Percentiles rank a stretch among this genome's conserved stretches.
These are phyloP conservation scores for Doryteuthis pealeii DNA, from an alignment of 1,140 invertebrate species.

Conservation along the genomic window DNA sequence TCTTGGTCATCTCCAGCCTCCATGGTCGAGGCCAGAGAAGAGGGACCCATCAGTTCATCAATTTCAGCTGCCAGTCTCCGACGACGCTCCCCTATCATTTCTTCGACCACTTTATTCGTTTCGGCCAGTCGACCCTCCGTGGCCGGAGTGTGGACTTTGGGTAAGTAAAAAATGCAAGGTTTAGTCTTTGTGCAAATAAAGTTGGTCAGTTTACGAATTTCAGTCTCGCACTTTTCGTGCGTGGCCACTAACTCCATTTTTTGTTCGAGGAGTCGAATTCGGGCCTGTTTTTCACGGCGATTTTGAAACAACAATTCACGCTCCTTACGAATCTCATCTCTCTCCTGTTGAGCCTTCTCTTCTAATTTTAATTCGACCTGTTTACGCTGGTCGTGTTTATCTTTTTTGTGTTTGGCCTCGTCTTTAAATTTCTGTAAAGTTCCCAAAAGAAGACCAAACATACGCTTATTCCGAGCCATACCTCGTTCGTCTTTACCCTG, in stretches of 20 bases:
- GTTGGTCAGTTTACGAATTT: conserved; percentile 74
- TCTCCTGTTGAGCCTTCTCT: conserved; percentile 84
- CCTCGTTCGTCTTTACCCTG: conserved; percentile 82
- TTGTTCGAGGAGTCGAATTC: conserved; percentile 85
- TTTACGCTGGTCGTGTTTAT: conserved; percentile 79
- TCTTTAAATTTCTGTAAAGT: conserved; percentile 93
- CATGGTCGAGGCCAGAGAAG: background rate
- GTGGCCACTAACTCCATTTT: conserved; percentile 79
- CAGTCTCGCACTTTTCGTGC: conserved; percentile 80
- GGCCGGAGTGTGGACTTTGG: conserved; percentile 70
- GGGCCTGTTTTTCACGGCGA: conserved; percentile 81
- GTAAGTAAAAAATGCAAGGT: conserved; percentile 85
- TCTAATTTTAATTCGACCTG: conserved; percentile 92
- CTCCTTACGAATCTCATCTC: conserved; percentile 81
- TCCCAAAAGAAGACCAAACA: conserved; percentile 88
- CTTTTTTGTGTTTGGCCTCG: conserved; percentile 85
- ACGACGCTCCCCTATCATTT: background rate
- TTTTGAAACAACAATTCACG: conserved; percentile 82
- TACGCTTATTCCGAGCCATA: conserved; percentile 75
- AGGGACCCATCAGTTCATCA: conserved; percentile 30
- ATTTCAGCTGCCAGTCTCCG: conserved; percentile 22
- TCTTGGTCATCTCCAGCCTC: conserved; percentile 18
- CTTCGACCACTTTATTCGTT: conserved; percentile 65
- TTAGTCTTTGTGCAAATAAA: conserved; percentile 87
- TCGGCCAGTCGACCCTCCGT: conserved; percentile 65